These are phyloP conservation scores for Echinarachnius parma DNA, from an alignment of 53 echinoderm and acorn worm genomes.

Conservation along the genomic window DNA sequence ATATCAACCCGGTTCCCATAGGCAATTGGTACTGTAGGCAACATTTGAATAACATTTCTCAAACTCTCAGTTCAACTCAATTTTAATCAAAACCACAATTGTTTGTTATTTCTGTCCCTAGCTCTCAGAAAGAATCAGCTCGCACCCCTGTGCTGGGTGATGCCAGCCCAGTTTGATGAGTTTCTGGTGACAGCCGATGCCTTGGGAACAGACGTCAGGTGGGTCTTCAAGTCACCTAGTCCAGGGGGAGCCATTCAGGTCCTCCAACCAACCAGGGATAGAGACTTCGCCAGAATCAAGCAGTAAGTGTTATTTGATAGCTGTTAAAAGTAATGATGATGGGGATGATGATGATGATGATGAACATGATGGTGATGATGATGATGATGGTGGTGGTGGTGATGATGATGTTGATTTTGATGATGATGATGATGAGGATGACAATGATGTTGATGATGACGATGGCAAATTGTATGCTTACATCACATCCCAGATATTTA, in stretches of 20 bases:
- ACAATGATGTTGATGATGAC: neutral
- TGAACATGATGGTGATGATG: neutral
- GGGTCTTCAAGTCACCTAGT: constrained; percentile 86
- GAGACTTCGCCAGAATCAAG: constrained; percentile 78
- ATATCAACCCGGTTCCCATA: too few species aligned
- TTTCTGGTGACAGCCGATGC: constrained; percentile 90
- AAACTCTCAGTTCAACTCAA: too few species aligned
- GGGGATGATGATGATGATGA: neutral
- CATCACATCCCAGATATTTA: neutral
- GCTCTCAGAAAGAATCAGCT: constrained; percentile 70
- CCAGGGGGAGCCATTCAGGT: constrained; percentile 75
- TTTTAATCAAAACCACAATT: too few species aligned
- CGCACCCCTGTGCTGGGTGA: constrained; percentile 88
- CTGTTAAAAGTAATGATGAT: neutral
- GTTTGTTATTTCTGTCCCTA: too few species aligned
- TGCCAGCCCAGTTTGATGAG: constrained; percentile 87
- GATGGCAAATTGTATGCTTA: neutral
- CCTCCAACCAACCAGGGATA: constrained; percentile 84
- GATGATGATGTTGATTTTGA: neutral
- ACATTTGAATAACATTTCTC: too few species aligned
- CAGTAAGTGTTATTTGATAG: constrained; percentile 60
- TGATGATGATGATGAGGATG: neutral
- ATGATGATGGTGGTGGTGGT: neutral
- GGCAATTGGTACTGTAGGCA: too few species aligned
- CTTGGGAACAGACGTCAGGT: constrained; percentile 72